Conservation (phyloP, 1,140 invertebrate species). For the Trigoniulus corallinus region DNA sequence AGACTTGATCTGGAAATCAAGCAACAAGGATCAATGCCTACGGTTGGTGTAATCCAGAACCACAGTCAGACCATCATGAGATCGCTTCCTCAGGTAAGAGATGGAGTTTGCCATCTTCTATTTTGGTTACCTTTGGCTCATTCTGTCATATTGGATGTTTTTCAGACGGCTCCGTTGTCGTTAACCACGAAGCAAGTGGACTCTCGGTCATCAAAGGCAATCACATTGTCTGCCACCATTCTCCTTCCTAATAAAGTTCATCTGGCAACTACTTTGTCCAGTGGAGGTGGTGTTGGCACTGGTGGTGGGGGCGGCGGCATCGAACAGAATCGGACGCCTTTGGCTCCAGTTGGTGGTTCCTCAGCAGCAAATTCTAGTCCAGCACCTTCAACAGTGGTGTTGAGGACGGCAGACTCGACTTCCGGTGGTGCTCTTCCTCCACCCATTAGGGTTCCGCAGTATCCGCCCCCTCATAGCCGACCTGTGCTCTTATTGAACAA, state of each 20-base stretch:
- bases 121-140: neutral
- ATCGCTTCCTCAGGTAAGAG: neutral
- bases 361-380: no score
- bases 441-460: conserved; percentile 6
- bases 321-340: neutral
- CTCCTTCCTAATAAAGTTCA: neutral
- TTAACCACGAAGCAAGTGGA: neutral
- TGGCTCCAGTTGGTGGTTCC: neutral
- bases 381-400: neutral
- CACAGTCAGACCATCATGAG: neutral
- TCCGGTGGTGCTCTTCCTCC: neutral
- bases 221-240: neutral
- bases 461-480: conserved; percentile 5
- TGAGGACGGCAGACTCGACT: neutral
- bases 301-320: neutral
- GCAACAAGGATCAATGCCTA: neutral
- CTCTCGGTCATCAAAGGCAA: no score
- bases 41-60: neutral
- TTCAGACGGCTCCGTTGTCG: neutral
- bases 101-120: neutral
- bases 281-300: neutral
- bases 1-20: conserved; percentile 15
- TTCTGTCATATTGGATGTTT: no score
- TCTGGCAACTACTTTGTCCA: neutral
- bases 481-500: conserved; percentile 1